phyloP scores from a whole-genome alignment of 1,140 invertebrate species.

The Rhynchophorus ferrugineus region DNA sequence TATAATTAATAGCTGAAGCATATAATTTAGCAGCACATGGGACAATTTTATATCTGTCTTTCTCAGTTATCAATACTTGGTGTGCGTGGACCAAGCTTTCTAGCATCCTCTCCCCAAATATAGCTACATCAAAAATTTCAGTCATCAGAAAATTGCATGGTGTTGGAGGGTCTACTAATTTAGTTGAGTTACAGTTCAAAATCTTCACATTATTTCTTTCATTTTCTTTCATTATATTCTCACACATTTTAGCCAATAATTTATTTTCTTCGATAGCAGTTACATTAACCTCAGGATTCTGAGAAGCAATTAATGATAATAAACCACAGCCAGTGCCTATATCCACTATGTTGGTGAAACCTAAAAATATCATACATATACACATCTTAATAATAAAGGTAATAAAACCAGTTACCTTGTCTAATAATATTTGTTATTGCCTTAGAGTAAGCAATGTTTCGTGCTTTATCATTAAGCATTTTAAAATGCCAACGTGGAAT shows the following conservation, averaged over 20 bases:
- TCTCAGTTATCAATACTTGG: slow-evolving; percentile 46
- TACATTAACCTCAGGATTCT: slow-evolving; percentile 48
- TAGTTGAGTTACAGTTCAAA: slow-evolving; percentile 47
- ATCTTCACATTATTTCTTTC: slow-evolving; percentile 45
- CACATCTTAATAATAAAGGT: slow-evolving; percentile 7
- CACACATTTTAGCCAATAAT: slow-evolving; percentile 53
- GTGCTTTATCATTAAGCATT: slow-evolving; percentile 67
- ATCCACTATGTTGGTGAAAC: slow-evolving; percentile 56
- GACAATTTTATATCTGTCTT: slow-evolving; percentile 46
- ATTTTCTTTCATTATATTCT: slow-evolving; percentile 49
- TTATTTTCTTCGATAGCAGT: slow-evolving; percentile 60
- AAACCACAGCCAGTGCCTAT: slow-evolving; percentile 70
- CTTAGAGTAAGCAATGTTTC: slow-evolving; percentile 57
- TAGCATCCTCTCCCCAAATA: slow-evolving; percentile 68
- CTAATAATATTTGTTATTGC: slow-evolving; percentile 54
- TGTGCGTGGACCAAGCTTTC: slow-evolving; percentile 61
- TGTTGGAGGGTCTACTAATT: slow-evolving; percentile 44
- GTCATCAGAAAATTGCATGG: slow-evolving; percentile 56
- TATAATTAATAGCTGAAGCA: slow-evolving; percentile 40
- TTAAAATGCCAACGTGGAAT: slow-evolving; percentile 74
- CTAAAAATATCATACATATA: slow-evolving; percentile 27
- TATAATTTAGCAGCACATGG: slow-evolving; percentile 58
- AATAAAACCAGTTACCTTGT: slow-evolving; percentile 31
- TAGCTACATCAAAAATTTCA: slow-evolving; percentile 70
- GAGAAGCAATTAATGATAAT: slow-evolving; percentile 54